Evolutionary conservation across 2,888 invertebrate genomes (phyloP).

Genomic region (Urechis unicinctus): DNA sequence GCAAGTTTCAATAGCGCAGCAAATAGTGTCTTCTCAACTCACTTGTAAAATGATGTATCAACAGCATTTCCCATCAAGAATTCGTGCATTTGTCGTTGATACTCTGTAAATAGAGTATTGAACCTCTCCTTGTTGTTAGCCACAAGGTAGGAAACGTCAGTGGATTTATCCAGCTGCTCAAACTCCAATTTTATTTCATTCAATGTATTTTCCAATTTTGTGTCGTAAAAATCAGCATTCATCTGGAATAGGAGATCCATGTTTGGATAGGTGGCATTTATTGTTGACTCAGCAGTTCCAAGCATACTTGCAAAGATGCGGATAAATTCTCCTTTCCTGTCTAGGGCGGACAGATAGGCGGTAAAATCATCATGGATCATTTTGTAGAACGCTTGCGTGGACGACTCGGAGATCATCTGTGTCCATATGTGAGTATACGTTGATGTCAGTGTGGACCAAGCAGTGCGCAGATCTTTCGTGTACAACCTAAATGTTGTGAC

Average conservation of each 20-base stretch:
- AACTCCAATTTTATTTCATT: neutral
- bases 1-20: too few species aligned
- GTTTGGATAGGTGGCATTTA: too few species aligned
- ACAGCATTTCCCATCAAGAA: neutral
- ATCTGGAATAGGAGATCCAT: neutral
- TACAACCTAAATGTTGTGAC: neutral
- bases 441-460: neutral
- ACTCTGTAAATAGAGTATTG: neutral
- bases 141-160: neutral
- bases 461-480: neutral
- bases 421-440: neutral
- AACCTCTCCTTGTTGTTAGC: neutral
- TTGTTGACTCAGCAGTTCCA: neutral
- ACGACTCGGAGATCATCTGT: conserved; percentile 3
- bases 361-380: conserved; percentile 1
- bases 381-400: conserved; percentile 3
- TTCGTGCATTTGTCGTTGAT: too few species aligned
- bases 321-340: neutral
- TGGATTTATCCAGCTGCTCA: neutral
- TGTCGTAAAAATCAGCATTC: neutral
- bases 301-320: conserved; percentile 1
- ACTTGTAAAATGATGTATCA: neutral
- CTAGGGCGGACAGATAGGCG: neutral
- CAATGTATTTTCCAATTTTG: neutral
- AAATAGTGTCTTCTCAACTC: too few species aligned